These are phyloP conservation scores for Diceros bicornis DNA, from an alignment of 2,797 vertebrate species.

Conservation along the genomic window DNA sequence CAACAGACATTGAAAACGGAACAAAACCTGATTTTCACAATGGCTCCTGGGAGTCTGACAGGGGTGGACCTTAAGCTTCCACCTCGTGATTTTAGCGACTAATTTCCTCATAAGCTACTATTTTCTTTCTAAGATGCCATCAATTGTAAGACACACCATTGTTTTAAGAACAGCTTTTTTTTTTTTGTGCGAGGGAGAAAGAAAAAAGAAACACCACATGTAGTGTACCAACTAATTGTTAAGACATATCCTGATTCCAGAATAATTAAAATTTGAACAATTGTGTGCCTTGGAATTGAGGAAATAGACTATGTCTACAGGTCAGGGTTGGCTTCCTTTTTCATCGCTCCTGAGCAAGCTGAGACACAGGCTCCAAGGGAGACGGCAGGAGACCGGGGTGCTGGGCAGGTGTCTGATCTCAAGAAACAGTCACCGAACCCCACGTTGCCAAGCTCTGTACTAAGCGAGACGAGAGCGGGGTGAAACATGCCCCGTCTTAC, in stretches of 20 bases:
- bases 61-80: neutral
- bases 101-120: constrained; percentile 22
- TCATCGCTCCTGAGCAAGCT: constrained; percentile 45
- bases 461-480: neutral
- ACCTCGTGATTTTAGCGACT: neutral
- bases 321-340: constrained; percentile 66
- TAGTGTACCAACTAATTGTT: constrained; percentile 75
- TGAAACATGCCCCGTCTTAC: accelerated
- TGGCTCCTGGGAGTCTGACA: constrained; percentile 28
- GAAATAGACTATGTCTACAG: constrained; percentile 73
- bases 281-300: constrained; percentile 60
- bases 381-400: neutral
- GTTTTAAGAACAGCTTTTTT: constrained; percentile 62
- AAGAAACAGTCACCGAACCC: neutral
- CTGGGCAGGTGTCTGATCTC: constrained; percentile 41
- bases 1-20: constrained; percentile 15
- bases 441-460: neutral
- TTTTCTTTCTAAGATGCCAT: constrained; percentile 71
- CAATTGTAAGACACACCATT: constrained; percentile 70
- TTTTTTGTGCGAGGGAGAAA: neutral
- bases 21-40: neutral
- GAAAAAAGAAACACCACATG: constrained; percentile 42
- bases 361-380: neutral
- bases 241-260: constrained; percentile 79
- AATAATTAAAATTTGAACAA: constrained; percentile 78